Percentiles rank a stretch among this genome's conserved stretches.
phyloP scores from a whole-genome alignment of 2,888 invertebrate species.

The Eilema griseolum region DNA sequence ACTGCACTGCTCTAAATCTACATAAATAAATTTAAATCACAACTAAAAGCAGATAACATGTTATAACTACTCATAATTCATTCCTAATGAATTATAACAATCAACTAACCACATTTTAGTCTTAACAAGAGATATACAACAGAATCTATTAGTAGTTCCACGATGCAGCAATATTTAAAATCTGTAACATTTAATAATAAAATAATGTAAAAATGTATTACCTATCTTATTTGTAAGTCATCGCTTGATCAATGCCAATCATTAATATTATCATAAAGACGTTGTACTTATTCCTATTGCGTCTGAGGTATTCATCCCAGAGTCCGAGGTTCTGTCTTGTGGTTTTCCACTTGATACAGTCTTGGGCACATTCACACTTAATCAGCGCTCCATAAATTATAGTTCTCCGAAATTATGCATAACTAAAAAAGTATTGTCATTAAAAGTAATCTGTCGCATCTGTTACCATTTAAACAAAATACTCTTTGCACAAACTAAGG shows the following conservation, averaged over 20 bases:
- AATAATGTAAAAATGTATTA: not conserved
- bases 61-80: not conserved
- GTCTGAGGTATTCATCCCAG: too few species aligned
- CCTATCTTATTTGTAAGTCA: not conserved
- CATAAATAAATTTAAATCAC: not conserved
- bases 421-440: not conserved
- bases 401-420: not conserved
- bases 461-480: slow-evolving; percentile 33
- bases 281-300: too few species aligned
- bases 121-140: not conserved
- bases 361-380: too few species aligned
- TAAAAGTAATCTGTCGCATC: slow-evolving; percentile 30
- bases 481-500: slow-evolving; percentile 70
- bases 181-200: not conserved
- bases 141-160: not conserved
- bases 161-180: not conserved
- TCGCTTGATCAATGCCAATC: not conserved
- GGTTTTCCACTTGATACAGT: too few species aligned
- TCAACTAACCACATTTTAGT: not conserved
- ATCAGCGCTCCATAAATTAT: not conserved
- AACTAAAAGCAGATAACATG: not conserved
- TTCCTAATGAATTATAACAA: not conserved
- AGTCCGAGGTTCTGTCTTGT: too few species aligned
- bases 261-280: too few species aligned
- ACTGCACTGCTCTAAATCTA: not conserved